Conservation (phyloP, 2,113 vertebrate genomes). For the Irena cyanogastra region DNA sequence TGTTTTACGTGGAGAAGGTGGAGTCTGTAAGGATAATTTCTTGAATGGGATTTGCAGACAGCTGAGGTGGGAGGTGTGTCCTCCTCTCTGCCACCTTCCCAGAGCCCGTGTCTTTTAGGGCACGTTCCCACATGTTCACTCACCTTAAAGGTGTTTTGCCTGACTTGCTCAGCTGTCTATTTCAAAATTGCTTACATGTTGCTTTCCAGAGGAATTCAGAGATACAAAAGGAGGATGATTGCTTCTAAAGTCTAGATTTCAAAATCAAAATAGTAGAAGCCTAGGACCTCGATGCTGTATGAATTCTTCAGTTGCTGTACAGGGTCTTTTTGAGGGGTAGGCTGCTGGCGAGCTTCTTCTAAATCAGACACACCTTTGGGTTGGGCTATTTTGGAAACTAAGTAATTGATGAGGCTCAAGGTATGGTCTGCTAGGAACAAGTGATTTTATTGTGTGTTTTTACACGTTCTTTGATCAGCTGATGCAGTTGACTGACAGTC, state of each 20-base stretch:
- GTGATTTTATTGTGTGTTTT: constrained; percentile 37
- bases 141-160: background rate
- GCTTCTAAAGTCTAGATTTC: background rate
- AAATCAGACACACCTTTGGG: constrained; percentile 54
- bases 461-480: background rate
- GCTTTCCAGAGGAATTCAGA: background rate
- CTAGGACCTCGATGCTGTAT: background rate
- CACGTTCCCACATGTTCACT: background rate
- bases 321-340: background rate
- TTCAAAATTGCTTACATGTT: background rate
- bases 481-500: background rate
- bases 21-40: constrained; percentile 11
- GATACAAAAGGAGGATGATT: background rate
- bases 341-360: background rate
- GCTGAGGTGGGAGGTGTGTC: constrained; percentile 20
- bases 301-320: background rate
- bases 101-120: background rate
- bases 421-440: constrained; percentile 23
- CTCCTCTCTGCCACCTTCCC: background rate
- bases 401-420: background rate
- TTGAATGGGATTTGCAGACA: constrained; percentile 22
- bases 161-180: background rate
- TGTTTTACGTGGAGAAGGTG: background rate
- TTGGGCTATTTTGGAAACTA: constrained; percentile 61
- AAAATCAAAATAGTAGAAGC: background rate